Conservation (phyloP, 2,113 vertebrate genomes). For the Chauna torquata region DNA sequence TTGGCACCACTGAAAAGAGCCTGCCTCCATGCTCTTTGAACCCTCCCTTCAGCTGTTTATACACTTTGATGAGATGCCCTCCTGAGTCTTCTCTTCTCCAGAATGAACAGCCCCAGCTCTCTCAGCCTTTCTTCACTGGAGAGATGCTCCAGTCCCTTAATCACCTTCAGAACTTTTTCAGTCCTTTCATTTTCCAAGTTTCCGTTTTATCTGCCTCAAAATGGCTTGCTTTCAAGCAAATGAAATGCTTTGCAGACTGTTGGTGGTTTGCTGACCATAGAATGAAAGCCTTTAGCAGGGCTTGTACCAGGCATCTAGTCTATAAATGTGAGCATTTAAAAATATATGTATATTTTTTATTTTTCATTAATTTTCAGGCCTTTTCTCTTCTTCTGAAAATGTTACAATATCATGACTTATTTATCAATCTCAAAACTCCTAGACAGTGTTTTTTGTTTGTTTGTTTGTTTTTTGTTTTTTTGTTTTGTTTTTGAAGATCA, state of each 20-base stretch:
- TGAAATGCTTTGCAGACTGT: background rate
- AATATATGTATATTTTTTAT: background rate
- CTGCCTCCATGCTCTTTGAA: too few species aligned
- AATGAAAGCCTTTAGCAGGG: background rate
- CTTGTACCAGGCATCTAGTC: background rate
- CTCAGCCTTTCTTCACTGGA: too few species aligned
- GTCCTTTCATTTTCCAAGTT: background rate
- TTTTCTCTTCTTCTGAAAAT: background rate
- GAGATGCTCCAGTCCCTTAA: too few species aligned
- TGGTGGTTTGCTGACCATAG: background rate
- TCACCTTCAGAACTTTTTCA: too few species aligned
- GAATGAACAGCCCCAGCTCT: too few species aligned
- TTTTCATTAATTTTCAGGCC: background rate
- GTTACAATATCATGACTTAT: background rate
- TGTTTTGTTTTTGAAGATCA: background rate
- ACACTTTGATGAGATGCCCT: too few species aligned
- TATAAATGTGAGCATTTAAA: too few species aligned
- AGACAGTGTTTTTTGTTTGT: background rate
- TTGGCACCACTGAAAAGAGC: too few species aligned
- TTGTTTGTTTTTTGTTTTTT: background rate
- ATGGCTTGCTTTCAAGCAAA: background rate
- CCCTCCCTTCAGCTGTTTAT: too few species aligned
- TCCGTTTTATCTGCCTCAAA: background rate
- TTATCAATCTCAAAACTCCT: background rate
- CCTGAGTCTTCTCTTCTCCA: too few species aligned